Conservation (phyloP, 2,113 vertebrate genomes). For the Turdus rufiventris region DNA sequence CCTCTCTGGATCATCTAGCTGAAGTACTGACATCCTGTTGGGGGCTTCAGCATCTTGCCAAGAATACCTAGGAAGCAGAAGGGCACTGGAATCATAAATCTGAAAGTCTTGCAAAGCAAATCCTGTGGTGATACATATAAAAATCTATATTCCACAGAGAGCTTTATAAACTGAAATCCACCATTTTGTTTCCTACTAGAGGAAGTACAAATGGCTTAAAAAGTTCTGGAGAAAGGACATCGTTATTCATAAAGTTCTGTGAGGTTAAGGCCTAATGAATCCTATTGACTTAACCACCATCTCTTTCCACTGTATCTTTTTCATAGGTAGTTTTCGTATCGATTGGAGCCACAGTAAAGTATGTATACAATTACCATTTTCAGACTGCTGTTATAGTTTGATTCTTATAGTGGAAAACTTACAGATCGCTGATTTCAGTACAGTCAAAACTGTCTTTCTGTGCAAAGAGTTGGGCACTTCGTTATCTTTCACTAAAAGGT, state of each 20-base stretch:
- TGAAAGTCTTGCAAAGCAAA: constrained; percentile 10
- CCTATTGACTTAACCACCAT: neutral
- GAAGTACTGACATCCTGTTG: constrained; percentile 6
- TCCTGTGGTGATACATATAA: neutral
- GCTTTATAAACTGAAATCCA: neutral
- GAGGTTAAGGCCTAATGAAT: neutral
- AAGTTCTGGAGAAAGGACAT: neutral
- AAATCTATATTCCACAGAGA: neutral
- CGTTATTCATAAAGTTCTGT: neutral
- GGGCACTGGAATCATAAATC: neutral
- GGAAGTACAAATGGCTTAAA: neutral
- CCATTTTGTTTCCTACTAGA: neutral
- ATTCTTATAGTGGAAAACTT: neutral
- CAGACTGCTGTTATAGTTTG: neutral
- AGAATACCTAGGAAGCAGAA: constrained; percentile 43
- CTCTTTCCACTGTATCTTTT: neutral
- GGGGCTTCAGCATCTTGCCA: constrained; percentile 12
- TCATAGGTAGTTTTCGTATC: neutral
- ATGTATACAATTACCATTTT: neutral
- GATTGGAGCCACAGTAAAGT: neutral
- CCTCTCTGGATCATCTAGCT: neutral
- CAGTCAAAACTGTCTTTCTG: neutral
- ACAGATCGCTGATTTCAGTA: neutral
- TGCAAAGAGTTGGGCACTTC: neutral
- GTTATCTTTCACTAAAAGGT: neutral